phyloP scores from a whole-genome alignment of 37 sponge, comb jelly and placozoan genomes.

The Dysidea cf. avara region DNA sequence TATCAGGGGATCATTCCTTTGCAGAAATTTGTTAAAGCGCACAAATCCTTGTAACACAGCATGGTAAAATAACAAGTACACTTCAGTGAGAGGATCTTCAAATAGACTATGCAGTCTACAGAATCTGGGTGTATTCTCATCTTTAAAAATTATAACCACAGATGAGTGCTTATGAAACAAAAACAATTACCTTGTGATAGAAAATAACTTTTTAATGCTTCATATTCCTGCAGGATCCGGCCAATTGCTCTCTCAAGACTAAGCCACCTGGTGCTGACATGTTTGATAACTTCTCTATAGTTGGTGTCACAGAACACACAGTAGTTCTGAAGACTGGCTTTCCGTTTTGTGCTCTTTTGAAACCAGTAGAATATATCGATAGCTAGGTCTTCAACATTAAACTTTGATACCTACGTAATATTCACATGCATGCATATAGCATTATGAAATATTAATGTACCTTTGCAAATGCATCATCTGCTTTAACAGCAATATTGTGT shows the following conservation, averaged over 20 bases:
- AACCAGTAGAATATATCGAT: slow-evolving; percentile 55
- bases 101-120: no score
- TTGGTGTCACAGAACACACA: slow-evolving; percentile 50
- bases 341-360: slow-evolving; percentile 45
- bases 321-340: slow-evolving; percentile 31
- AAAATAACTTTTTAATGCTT: slow-evolving; percentile 37
- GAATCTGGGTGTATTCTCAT: slow-evolving; percentile 11
- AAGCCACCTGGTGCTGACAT: no score
- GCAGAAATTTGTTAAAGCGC: no score
- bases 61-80: no score
- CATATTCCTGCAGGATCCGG: slow-evolving; percentile 39
- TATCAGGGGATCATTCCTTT: no score
- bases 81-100: no score
- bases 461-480: slow-evolving; percentile 8
- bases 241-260: no score
- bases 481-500: slow-evolving; percentile 39
- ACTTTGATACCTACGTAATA: slow-evolving; percentile 47
- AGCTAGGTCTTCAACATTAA: no score
- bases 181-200: slow-evolving; percentile 23
- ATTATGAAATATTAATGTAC: slow-evolving; percentile 13
- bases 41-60: no score
- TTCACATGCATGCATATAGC: no score
- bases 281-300: slow-evolving; percentile 37
- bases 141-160: not conserved
- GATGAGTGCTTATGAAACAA: not conserved